Evolutionary conservation across 2,113 vertebrate genomes (phyloP), one percentile per base, ranked within the genome.

Genomic region (Polypterus senegalus): DNA sequence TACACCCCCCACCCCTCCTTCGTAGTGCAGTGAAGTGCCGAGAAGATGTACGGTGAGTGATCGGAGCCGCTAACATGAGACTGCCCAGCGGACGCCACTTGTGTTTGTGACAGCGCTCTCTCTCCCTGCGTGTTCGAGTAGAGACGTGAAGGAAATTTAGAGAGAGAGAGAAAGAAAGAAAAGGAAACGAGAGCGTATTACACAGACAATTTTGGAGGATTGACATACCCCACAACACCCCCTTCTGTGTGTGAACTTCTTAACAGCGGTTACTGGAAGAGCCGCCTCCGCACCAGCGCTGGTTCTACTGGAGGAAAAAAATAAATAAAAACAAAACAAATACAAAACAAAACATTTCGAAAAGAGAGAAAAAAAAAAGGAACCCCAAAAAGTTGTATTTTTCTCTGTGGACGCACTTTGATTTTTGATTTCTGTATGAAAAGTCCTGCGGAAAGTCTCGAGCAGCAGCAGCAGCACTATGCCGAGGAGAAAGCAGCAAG

Each of bases 401-500:
- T 65, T 54, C 73, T 72, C 48, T 62, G 62, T 62, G 63, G 58
- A 69, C 57, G 72, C 67, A 27, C 67, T 59, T 74, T 64, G 66
- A 61, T 77, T 75, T 72, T 70, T 77, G 73, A 74, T 85, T 82
- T 81, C 87, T 89, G 89, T 82, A 92, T 91, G 90, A 89, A 84
- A 88, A 87, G 83, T 85, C 87, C 74, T 83, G 85, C 80, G 86
- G 88, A 80, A 85, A 88, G 83, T 88, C 83, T 75, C 74, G 77
- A 73, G 81, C 83, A 86, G 83, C 85, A 86, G 86, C 76, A 69
- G 67, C 70, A 73, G 65, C 77, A 82, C 76, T 81, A 95, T 95
- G 92, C 91, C 92, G 89, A 89, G 92, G 86, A 93, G 88, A 84
- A 95, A 94, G 86, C 92, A 94, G 87, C 88, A 93, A 90, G 92